Conservation (phyloP, 2,113 vertebrate genomes). For the Chunga burmeisteri region DNA sequence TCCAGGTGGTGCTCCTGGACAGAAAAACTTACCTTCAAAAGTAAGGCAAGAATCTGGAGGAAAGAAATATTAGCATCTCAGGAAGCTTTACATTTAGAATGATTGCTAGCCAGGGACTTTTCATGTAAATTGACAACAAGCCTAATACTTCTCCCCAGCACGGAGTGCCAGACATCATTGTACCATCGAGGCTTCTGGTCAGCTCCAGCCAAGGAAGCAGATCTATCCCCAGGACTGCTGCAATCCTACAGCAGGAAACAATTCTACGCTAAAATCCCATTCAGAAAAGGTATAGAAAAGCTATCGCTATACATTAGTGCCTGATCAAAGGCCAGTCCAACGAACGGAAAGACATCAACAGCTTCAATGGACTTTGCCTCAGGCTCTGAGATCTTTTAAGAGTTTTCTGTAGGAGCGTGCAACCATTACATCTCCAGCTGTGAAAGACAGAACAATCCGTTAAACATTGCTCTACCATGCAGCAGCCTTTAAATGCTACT, state of each 20-base stretch:
- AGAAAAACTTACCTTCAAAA: conserved; percentile 14
- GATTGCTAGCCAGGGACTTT: background rate
- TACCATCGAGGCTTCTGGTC: background rate
- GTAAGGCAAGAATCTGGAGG: background rate
- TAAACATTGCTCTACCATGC: background rate
- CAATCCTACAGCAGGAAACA: background rate
- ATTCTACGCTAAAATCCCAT: background rate
- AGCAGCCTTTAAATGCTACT: conserved; percentile 8
- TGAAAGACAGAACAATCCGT: background rate
- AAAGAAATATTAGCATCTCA: background rate
- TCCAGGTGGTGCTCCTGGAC: background rate
- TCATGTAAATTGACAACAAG: background rate
- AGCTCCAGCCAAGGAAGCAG: background rate
- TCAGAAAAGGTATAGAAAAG: conserved; percentile 15
- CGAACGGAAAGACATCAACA: background rate
- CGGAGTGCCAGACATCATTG: background rate
- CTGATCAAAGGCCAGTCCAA: conserved; percentile 48
- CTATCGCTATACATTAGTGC: background rate
- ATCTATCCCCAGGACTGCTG: background rate
- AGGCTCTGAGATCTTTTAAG: conserved; percentile 27
- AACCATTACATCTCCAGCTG: conserved; percentile 47
- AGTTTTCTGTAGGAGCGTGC: background rate
- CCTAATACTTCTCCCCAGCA: background rate
- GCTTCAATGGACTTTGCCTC: conserved; percentile 24
- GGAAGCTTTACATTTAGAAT: conserved; percentile 1